Base-by-base conservation (phyloP, 2,888 invertebrate species). In the Leptarthrus brevirostris region DNA sequence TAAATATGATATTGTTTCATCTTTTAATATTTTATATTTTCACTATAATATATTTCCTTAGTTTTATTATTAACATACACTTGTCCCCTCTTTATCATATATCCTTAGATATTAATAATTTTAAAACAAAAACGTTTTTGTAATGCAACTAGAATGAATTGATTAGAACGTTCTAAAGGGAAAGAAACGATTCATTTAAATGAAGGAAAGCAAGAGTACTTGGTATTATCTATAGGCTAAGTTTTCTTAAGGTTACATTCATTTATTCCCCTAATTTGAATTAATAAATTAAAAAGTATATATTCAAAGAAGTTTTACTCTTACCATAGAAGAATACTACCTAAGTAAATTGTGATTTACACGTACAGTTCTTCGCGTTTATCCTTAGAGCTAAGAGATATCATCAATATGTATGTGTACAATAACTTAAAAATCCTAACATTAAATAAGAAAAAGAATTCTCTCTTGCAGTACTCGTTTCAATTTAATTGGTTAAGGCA, bases 111-210 rank as follows among this genome's bases (percentile, higher is more conserved):
- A 14, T 47, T 64, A 64, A 61, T n/a, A n/a, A 20, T 36, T 64
- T 18, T 44, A 64, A 64, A 24, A 64, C 47, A 44, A 64, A 64
- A 64, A 10, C 36, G 40, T 12, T 40, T 40, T 40, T 56, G 40
- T 64, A 64, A 64, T 64, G 47, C 64, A 64, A 64, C 64, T 64
- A 64, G 64, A 64, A 44, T 49, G 24, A 64, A 64, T 47, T 64
- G 40, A 64, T 64, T 64, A 64, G 64, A 64, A 64, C 24, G 47
- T 40, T 64, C 47, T 64, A 64, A 24, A 44, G 44, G 24, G 64
- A 36, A 18, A 36, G 20, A 24, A 44, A 24, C n/a, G 44, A 64
- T n/a, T 44, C 18, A 36, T 36, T 58, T 58, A 58, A 58, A 30
- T 56, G 26, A 34, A n/a, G 36, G 36, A 58, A 58, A 58, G 40